Conservation (phyloP, 2,797 vertebrate species). For the Siniperca scherzeri region DNA sequence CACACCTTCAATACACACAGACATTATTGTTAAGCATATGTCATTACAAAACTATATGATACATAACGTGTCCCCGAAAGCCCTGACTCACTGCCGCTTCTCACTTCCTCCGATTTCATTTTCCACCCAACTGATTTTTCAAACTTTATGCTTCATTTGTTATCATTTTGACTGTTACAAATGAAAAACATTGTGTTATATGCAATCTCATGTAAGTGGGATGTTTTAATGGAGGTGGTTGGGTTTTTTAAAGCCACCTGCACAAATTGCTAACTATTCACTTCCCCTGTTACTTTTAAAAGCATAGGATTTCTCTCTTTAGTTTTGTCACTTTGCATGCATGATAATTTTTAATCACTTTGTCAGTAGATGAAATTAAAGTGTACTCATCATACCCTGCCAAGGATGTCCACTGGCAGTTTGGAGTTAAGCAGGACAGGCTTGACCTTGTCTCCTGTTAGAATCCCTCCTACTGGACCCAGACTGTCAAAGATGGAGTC, state of each 20-base stretch:
- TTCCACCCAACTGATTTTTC: background rate
- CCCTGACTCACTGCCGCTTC: background rate
- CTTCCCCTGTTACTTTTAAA: background rate
- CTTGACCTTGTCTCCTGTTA: conserved; percentile 98
- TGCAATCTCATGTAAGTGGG: background rate
- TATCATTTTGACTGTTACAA: background rate
- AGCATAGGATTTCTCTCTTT: background rate
- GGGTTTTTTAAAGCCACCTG: too few species aligned
- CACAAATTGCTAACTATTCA: background rate
- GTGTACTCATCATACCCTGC: conserved; percentile 87
- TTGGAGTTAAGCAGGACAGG: conserved; percentile 99
- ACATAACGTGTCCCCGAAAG: conserved; percentile 3
- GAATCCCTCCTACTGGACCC: conserved; percentile 91
- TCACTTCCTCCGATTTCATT: conserved; percentile 28
- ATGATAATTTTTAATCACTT: background rate
- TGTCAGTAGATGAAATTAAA: background rate
- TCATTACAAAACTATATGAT: conserved; percentile 21
- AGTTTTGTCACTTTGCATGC: background rate
- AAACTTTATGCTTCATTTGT: conserved; percentile 5
- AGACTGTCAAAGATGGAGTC: conserved; percentile 98
- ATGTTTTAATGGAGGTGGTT: too few species aligned
- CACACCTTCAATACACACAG: conserved; percentile 89
- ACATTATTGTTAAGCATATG: conserved; percentile 11
- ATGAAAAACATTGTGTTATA: background rate
- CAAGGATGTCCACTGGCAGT: conserved; percentile 96